Evolutionary conservation across 2,113 vertebrate genomes (phyloP).

Genomic region (Rhadina sibilatrix): DNA sequence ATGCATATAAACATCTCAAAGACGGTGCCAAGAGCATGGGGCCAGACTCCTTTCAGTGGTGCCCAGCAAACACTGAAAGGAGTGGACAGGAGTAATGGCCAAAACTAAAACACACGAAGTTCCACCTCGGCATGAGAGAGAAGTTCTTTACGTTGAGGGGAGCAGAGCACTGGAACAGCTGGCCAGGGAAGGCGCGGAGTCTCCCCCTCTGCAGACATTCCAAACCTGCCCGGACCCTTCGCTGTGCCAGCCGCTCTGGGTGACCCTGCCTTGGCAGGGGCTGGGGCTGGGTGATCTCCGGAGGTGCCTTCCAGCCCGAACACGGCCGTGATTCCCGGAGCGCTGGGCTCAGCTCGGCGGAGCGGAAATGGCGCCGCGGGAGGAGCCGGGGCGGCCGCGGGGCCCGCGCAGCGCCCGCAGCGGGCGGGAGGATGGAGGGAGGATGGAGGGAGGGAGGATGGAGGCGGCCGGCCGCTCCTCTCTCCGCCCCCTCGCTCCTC

Average conservation of each 20-base stretch:
- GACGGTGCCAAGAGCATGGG: too few relatives aligned
- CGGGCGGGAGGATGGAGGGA: neutral
- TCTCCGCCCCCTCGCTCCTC: neutral
- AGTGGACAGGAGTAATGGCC: neutral
- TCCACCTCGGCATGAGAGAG: neutral
- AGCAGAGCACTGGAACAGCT: neutral
- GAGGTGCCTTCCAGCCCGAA: fast-evolving
- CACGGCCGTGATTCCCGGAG: fast-evolving
- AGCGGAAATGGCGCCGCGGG: neutral
- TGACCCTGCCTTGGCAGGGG: neutral
- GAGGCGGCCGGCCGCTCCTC: neutral
- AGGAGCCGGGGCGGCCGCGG: neutral
- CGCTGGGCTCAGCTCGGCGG: fast-evolving
- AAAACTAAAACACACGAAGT: neutral
- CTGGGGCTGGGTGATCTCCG: neutral
- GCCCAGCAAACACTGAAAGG: neutral
- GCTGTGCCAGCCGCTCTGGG: neutral
- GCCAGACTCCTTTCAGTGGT: too few relatives aligned
- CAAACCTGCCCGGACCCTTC: too few relatives aligned
- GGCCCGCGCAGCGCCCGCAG: neutral
- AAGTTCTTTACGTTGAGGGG: fast-evolving
- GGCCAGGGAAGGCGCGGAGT: neutral
- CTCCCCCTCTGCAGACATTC: too few relatives aligned
- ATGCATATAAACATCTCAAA: neutral
- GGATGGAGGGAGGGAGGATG: neutral